Base-by-base conservation (phyloP, 2,888 invertebrate species). In the Scotopteryx bipunctaria region DNA sequence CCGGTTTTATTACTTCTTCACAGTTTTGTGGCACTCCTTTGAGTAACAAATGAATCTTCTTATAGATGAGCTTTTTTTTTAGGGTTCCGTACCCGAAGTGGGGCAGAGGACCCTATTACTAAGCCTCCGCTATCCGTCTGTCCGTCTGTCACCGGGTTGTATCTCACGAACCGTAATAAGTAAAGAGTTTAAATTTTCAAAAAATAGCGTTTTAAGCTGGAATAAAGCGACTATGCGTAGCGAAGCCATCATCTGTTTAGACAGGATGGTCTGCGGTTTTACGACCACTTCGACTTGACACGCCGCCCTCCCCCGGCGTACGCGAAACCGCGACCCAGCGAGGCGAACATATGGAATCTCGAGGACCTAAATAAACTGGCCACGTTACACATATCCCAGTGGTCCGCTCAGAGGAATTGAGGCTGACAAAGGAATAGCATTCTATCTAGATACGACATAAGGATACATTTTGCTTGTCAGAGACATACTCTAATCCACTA, bases 181-280 rank as follows among this genome's bases (percentile, higher is more conserved):
- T 27, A 8, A 27, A 8, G 16, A 35, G 35, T 25, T 17, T 2
- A 16, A 44, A 43, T 29, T 14, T 29, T n/a, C n/a, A n/a, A 44
- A 29, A 46, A 38, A 46, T 13, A 9, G 15, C n/a, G 21, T 11
- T 46, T 41, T 2, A 2, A 27, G 14, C 29, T 27, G 21, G 11
- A 37, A 46, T 41, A 53, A 47, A n/a, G 21, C 37, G 25, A 27
- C 37, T 32, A 47, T 33, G 33, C 38, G 41, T 5, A 41, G 44
- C 40, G 16, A 55, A 61, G 49, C 62, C 61, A 56, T 59, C 52
- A 56, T 49, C 55, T 57, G 65, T 64, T 66, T 69, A 64, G 69
- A 52, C 60, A 57, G 58, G 59, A 41, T 35, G 32, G 45, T 56
- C 55, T 70, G 73, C 51, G 72, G 68, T 67, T 64, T 56, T 21